phyloP scores from a whole-genome alignment of 1,140 invertebrate species.

The Bradysia coprophila region DNA sequence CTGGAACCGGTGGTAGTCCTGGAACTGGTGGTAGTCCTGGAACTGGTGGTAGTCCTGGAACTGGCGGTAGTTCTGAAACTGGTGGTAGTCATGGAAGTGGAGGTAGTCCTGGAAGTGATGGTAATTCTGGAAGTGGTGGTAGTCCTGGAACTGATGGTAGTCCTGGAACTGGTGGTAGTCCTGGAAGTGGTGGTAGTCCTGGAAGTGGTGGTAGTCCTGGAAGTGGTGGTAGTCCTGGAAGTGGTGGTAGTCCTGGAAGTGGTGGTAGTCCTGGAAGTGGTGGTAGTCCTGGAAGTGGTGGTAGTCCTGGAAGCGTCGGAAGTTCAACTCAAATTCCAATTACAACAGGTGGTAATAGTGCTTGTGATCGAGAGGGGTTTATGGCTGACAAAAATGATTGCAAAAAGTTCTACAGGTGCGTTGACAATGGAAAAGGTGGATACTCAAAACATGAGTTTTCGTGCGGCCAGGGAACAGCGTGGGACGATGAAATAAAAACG shows the following conservation, averaged over 20 bases:
- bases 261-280: too few species aligned
- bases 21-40: conserved; percentile 1
- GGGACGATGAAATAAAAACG: conserved; percentile 33
- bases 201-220: background rate
- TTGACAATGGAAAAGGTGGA: conserved; percentile 32
- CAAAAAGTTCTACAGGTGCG: conserved; percentile 46
- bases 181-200: conserved; percentile 12
- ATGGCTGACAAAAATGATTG: conserved; percentile 36
- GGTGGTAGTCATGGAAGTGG: conserved; percentile 1
- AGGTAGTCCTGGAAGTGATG: conserved; percentile 4
- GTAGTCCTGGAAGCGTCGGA: conserved; percentile 11
- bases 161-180: conserved; percentile 5
- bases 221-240: conserved; percentile 2
- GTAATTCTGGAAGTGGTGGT: conserved; percentile 9
- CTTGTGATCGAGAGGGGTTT: conserved; percentile 31
- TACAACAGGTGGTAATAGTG: conserved; percentile 8
- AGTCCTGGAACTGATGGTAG: background rate
- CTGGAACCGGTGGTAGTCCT: conserved; percentile 1
- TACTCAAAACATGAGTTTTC: conserved; percentile 38
- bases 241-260: background rate
- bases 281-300: too few species aligned
- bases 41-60: conserved; percentile 1
- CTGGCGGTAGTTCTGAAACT: conserved; percentile 4
- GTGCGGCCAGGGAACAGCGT: conserved; percentile 43
- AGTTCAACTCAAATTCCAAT: conserved; percentile 6